Conservation (phyloP, 2,113 vertebrate species). For the Tinamus guttatus region DNA sequence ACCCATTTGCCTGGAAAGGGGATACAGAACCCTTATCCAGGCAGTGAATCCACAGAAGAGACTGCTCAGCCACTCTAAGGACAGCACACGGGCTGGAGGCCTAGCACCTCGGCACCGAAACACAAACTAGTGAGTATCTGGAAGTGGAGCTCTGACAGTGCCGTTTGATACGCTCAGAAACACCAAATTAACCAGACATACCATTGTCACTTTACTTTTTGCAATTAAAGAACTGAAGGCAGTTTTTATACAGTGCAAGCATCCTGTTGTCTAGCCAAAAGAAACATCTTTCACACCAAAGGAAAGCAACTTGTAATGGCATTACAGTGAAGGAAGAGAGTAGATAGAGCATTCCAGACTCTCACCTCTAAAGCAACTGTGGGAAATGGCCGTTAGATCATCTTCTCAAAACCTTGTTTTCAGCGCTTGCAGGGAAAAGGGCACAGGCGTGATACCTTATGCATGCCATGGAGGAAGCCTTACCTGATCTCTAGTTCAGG, state of each 20-base stretch:
- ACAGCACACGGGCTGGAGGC: neutral
- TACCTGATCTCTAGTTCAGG: neutral
- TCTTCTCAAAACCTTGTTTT: neutral
- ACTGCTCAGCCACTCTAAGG: neutral
- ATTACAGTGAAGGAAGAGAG: neutral
- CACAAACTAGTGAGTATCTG: neutral
- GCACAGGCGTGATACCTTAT: neutral
- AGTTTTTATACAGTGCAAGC: neutral
- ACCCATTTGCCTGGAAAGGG: neutral
- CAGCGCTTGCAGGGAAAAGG: neutral
- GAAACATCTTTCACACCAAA: accelerated
- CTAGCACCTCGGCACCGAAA: neutral
- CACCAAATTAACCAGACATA: neutral
- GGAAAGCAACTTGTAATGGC: neutral
- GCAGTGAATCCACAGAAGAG: neutral
- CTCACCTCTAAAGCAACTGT: neutral
- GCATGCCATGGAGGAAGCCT: accelerated
- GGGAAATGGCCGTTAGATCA: accelerated
- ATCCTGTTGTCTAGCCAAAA: neutral
- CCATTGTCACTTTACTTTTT: neutral
- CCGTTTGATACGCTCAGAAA: accelerated
- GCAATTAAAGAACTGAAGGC: accelerated
- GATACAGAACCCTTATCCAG: neutral
- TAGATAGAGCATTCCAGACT: neutral
- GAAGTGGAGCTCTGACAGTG: neutral